A percentile compares a stretch with the other conserved stretches of the same genome.
These are phyloP conservation scores for Iselma pallidipennis DNA, from an alignment of 2,888 invertebrate species.

Conservation along the genomic window DNA sequence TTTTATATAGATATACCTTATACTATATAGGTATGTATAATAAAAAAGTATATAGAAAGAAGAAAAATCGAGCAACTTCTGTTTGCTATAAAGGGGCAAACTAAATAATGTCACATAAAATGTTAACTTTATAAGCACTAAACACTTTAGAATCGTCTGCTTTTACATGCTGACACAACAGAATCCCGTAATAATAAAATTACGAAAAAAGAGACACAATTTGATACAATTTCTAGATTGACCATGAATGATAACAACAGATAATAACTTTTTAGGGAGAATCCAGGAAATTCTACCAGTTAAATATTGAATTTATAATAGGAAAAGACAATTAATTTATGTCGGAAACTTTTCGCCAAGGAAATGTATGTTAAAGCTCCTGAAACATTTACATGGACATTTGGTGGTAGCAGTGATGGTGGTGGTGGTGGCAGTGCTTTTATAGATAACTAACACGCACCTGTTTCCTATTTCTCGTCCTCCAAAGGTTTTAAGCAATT, in stretches of 20 bases:
- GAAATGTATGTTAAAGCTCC: background rate
- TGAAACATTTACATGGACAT: background rate
- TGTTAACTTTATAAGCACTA: conserved; percentile 26
- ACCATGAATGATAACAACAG: background rate
- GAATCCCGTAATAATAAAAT: conserved; percentile 16
- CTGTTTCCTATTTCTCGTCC: conserved; percentile 2
- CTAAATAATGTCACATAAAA: conserved; percentile 21
- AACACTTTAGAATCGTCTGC: conserved; percentile 21
- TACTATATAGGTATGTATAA: no score
- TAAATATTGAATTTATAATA: no score
- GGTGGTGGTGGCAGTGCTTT: background rate
- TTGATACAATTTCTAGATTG: conserved; percentile 12
- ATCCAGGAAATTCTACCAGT: no score
- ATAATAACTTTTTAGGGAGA: no score
- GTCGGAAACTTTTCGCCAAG: background rate
- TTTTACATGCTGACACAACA: conserved; percentile 16
- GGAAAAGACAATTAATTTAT: background rate
- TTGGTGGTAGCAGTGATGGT: background rate
- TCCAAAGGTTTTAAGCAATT: background rate
- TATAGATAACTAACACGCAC: background rate
- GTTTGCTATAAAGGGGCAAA: conserved; percentile 16
- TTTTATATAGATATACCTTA: conserved; percentile 16
- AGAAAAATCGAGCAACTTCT: conserved; percentile 15
- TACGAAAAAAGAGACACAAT: conserved; percentile 6
- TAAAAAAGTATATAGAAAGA: background rate